Base-by-base conservation (phyloP, 2,113 vertebrate genomes). In the Leptosomus discolor region DNA sequence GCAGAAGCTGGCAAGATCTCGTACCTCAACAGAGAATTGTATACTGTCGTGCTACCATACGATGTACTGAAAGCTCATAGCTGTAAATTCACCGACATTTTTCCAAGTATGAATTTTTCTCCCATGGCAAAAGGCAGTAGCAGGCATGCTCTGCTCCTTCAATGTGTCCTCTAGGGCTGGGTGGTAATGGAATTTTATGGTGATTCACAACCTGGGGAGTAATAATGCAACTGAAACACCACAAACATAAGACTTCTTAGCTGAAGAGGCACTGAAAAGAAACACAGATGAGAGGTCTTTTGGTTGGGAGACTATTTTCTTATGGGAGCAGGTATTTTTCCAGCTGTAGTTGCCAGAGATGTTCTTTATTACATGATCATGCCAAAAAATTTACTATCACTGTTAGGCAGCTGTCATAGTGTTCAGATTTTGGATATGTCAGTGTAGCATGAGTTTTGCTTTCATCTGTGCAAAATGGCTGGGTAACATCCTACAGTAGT, bases 401-500 rank as follows among this genome's bases (percentile, higher is more conserved):
- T 70, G 41, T 80, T 50, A 63, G 48, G 46, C 15, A 85, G 45
- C 50, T 89, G 83, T 73, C 87, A 76, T 2, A 60, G 36, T 29
- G 71, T 36, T 90, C 36, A 37, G 46, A 68, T 82, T 81, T 82
- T 41, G 29, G 85, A 54, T 70, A 23, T 32, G 45, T 61, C 34
- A 41, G 6, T 30, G 29, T 37, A 67, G 18, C 26, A 51, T 12
- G 13, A 61, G 27, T 76, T 94, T 77, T 74, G 74, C 50, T 87
- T 76, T 92, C 95, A 78, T 68, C 69, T 74, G 15, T 71, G 77
- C 29, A 16, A 88, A 85, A 82, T 27, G 56, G 20, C 75, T 76
- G 57, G 16, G n/a, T 79, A 93, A 36, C 32, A 26, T 45, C 50
- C 37, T 81, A 60, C 85, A 58, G 36, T 23, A 46, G 32, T 37